These are phyloP conservation scores for Hylyphantes graminicola DNA, from an alignment of 1,140 invertebrate genomes.

Conservation along the genomic window DNA sequence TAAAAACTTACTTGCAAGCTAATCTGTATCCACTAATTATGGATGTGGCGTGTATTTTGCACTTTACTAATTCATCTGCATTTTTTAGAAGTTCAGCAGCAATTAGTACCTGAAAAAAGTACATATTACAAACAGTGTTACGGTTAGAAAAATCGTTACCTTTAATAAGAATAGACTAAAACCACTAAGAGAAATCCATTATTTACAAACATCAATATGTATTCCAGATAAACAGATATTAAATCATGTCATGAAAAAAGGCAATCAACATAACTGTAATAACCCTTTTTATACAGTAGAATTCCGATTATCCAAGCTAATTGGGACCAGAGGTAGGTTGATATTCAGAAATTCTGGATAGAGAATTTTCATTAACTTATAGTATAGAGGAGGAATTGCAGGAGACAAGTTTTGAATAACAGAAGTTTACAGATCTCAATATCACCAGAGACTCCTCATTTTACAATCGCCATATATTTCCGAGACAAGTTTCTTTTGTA, in stretches of 20 bases:
- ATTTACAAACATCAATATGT: not conserved
- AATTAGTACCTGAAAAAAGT: conserved; percentile 76
- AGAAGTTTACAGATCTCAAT: too few relatives aligned
- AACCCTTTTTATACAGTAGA: too few relatives aligned
- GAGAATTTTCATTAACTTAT: too few relatives aligned
- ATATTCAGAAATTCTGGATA: too few relatives aligned
- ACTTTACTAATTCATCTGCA: conserved; percentile 98
- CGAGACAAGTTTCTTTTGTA: too few relatives aligned
- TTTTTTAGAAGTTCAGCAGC: conserved; percentile 89
- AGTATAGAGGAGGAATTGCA: too few relatives aligned
- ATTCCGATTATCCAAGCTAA: too few relatives aligned
- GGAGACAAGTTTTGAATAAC: too few relatives aligned
- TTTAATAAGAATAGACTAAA: not conserved
- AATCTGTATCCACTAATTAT: conserved; percentile 98
- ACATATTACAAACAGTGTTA: conserved; percentile 20
- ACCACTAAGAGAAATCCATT: not conserved
- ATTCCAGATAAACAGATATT: not conserved
- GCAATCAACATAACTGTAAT: not conserved
- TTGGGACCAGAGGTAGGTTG: too few relatives aligned
- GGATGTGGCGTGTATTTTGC: conserved; percentile 99
- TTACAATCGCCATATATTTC: too few relatives aligned
- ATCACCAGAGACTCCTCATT: too few relatives aligned
- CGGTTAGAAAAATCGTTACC: not conserved
- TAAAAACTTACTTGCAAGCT: conserved; percentile 87
- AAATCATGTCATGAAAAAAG: not conserved